phyloP scores from a whole-genome alignment of 2,888 invertebrate species.

The Mythimna lalbum region DNA sequence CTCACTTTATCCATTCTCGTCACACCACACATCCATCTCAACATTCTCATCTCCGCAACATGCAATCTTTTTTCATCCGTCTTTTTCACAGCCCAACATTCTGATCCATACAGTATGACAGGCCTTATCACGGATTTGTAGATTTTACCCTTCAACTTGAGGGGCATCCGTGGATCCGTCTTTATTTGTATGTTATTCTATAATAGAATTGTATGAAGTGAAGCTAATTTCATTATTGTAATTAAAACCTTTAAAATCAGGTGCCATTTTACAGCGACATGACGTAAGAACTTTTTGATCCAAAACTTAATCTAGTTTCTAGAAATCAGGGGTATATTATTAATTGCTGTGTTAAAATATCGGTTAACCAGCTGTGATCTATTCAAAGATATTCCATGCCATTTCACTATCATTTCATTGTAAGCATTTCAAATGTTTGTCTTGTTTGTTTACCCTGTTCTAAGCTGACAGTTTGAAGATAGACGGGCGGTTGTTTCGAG shows the following conservation, averaged over 20 bases:
- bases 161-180: too few relatives aligned
- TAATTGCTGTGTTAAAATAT: constrained; percentile 11
- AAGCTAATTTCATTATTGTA: not conserved
- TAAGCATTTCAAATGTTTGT: constrained; percentile 45
- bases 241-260: not conserved
- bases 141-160: too few relatives aligned
- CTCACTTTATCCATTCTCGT: too few relatives aligned
- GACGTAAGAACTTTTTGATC: not conserved
- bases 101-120: too few relatives aligned
- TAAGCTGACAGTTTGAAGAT: constrained; percentile 45
- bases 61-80: too few relatives aligned
- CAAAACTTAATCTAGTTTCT: constrained; percentile 11
- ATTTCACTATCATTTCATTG: constrained; percentile 42
- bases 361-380: not conserved
- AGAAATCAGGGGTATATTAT: not conserved
- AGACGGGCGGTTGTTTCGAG: constrained; percentile 45
- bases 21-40: too few relatives aligned
- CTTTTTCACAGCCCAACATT: too few relatives aligned
- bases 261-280: not conserved
- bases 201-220: not conserved
- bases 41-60: too few relatives aligned
- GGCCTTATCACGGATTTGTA: too few relatives aligned
- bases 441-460: constrained; percentile 34
- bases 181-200: too few relatives aligned
- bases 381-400: constrained; percentile 37